Evolutionary conservation across 2,888 invertebrate species (phyloP).

Genomic region (Dryocosmus kuriphilus): DNA sequence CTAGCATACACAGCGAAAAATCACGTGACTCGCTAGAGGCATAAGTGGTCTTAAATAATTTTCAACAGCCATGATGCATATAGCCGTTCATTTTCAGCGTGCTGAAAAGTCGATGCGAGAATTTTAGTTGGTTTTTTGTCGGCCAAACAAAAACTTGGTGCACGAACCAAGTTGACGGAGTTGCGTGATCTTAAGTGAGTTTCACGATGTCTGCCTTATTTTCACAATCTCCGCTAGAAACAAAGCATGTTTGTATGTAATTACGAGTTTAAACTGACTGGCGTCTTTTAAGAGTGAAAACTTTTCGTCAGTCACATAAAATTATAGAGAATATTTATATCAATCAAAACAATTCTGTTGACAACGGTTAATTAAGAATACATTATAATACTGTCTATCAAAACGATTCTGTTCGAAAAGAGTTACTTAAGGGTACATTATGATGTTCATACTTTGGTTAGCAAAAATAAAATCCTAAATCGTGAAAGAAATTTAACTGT

Average conservation of each 20-base stretch:
- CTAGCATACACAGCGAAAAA: conserved; percentile 10
- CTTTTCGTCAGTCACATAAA: neutral
- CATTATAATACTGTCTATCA: too few species aligned
- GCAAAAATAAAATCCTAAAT: too few species aligned
- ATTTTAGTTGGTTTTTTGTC: conserved; percentile 7
- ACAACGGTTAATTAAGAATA: too few species aligned
- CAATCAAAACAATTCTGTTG: too few species aligned
- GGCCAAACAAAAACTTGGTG: conserved; percentile 8
- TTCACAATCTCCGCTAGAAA: neutral
- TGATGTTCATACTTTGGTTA: too few species aligned
- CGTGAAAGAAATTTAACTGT: too few species aligned
- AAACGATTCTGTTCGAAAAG: too few species aligned
- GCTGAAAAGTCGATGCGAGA: conserved; percentile 4
- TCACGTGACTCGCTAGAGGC: conserved; percentile 4
- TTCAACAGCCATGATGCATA: conserved; percentile 4
- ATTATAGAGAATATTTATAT: neutral
- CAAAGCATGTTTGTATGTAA: neutral
- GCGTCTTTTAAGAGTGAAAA: neutral
- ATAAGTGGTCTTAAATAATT: conserved; percentile 33
- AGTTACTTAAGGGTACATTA: too few species aligned
- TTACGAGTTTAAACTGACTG: neutral
- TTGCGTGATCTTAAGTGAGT: conserved; percentile 7
- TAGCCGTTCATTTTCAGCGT: neutral
- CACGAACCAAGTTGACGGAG: conserved; percentile 19
- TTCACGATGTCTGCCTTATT: neutral